Evolutionary conservation across 2,888 invertebrate species (phyloP), one percentile per base, ranked within the genome.

Genomic region (Lochmaea crataegi): DNA sequence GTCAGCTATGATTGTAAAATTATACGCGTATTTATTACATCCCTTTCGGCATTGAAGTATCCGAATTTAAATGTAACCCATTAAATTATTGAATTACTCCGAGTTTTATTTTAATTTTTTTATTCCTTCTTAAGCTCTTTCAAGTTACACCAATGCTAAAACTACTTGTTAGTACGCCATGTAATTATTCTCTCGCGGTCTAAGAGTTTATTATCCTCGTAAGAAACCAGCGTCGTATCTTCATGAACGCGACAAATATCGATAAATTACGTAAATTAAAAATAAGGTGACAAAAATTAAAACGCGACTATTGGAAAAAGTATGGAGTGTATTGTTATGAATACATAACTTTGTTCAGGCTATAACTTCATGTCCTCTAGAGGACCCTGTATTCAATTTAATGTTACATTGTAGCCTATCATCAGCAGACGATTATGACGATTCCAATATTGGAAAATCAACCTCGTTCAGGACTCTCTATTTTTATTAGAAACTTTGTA

Each of bases 151-250:
- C 74, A 57, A 74, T 76, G 72, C 26, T 53, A 53, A 82, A 78
- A 79, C 80, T 80, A 84, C 84, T 85, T 82, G 84, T 85, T 85
- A 84, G 83, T 82, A 80, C 81, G 78, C 82, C 78, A 78, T 82
- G 80, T 82, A 82, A 83, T 83, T 83, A 82, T 68, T 73, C 81
- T 72, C 75, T 82, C 82, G 82, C 80, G 66, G 79, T 82, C 75
- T 74, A 57, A 69, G 64, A 68, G 56, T 65, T 65, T 65, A 58
- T 32, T 58, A 58, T 58, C 32, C 26, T 58, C 56, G 9, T 56
- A 22, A 10, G 22, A 9, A 18, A 2, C 14, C 58, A 58, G 58
- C 12, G 32, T 1, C 32, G 58, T 58, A 26, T 14, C 53, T 7
- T n/a, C 14, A 14, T 14, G 6, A 14, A 16, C n/a, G 26, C 10